These are phyloP conservation scores for Nomada ferruginata DNA, from an alignment of 2,888 invertebrate genomes.

Conservation along the genomic window DNA sequence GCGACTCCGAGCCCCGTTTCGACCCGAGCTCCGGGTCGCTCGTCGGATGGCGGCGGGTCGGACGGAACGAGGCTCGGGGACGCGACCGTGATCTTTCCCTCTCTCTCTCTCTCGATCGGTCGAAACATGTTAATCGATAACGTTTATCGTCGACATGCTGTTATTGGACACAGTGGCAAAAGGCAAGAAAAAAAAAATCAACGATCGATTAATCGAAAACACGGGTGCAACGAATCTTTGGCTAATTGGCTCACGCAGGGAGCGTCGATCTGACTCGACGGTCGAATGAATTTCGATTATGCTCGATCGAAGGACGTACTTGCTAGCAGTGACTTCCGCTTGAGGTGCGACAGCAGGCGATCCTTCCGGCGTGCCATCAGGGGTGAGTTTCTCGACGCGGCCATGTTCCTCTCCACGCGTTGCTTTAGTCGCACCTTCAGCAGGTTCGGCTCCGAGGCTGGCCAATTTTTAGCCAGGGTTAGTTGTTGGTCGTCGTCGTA, in stretches of 20 bases:
- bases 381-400: constrained; percentile 91
- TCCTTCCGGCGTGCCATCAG: constrained; percentile 93
- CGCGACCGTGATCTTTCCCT: not conserved
- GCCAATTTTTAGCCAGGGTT: constrained; percentile 83
- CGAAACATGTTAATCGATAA: constrained; percentile 53
- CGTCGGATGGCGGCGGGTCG: not conserved
- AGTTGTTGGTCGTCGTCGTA: constrained; percentile 77
- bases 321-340: constrained; percentile 89
- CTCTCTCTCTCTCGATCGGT: not conserved
- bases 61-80: not conserved
- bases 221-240: constrained; percentile 76
- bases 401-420: constrained; percentile 92
- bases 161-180: constrained; percentile 80
- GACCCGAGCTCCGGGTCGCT: not conserved
- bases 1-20: not conserved
- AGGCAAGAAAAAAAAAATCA: constrained; percentile 73
- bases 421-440: constrained; percentile 96
- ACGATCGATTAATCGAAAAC: constrained; percentile 79
- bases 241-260: constrained; percentile 59
- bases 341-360: constrained; percentile 89
- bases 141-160: constrained; percentile 74
- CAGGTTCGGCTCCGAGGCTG: constrained; percentile 98
- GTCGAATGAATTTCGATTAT: constrained; percentile 38
- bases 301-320: constrained; percentile 82
- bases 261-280: constrained; percentile 36